Evolutionary conservation across 92 coral and sea anemone species (phyloP).

Genomic region (Siderastrea siderea): DNA sequence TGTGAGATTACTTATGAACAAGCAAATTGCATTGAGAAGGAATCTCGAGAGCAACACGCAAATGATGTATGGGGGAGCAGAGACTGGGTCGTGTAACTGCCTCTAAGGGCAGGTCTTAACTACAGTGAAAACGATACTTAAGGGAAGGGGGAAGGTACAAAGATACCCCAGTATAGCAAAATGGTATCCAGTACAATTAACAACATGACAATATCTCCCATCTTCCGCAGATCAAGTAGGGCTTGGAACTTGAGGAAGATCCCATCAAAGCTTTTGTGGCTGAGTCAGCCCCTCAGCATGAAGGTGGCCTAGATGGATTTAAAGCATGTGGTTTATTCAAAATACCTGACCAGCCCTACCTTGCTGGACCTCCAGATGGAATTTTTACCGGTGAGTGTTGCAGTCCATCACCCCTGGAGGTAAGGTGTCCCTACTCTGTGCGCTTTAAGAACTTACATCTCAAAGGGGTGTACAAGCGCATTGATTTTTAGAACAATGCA

Average conservation of each 20-base stretch:
- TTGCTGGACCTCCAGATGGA: slow-evolving; percentile 82
- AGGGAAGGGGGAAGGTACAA: slow-evolving; percentile 13
- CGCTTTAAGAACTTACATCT: slow-evolving; percentile 44
- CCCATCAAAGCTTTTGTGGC: slow-evolving; percentile 62
- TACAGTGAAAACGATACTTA: slow-evolving; percentile 52
- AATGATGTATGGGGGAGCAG: slow-evolving; percentile 59
- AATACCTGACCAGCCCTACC: slow-evolving; percentile 54
- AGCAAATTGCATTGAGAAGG: slow-evolving; percentile 42
- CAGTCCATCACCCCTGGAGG: slow-evolving; percentile 38
- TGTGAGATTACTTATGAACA: slow-evolving; percentile 58
- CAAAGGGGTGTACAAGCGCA: slow-evolving; percentile 24
- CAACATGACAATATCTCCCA: slow-evolving; percentile 51
- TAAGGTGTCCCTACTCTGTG: slow-evolving; percentile 59
- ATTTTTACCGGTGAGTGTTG: slow-evolving; percentile 56
- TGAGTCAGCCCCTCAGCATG: slow-evolving; percentile 61
- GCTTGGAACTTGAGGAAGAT: slow-evolving; percentile 49
- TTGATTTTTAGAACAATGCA: slow-evolving; percentile 48
- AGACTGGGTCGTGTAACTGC: slow-evolving; percentile 70
- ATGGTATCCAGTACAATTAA: slow-evolving; percentile 32
- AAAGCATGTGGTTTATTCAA: slow-evolving; percentile 66
- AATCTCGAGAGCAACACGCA: slow-evolving; percentile 58
- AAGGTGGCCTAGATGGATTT: slow-evolving; percentile 65
- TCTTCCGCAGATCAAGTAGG: slow-evolving; percentile 72
- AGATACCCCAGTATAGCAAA: neutral
- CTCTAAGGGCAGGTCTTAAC: slow-evolving; percentile 56